Base-by-base conservation (phyloP, 2,113 vertebrate genomes). In the Abramis brama region DNA sequence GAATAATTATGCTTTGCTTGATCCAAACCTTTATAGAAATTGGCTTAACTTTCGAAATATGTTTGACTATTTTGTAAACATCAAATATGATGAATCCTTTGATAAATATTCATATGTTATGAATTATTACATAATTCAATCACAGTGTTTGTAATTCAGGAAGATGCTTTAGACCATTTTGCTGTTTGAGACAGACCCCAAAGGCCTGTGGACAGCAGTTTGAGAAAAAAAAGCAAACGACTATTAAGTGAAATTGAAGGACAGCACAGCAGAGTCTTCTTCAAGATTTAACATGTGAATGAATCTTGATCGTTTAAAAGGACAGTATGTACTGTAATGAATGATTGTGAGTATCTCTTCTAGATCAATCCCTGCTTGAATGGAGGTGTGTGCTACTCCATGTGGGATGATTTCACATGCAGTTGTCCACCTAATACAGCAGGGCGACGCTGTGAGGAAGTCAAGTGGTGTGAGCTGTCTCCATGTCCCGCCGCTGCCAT, bases 321-420 rank as follows among this genome's bases (percentile, higher is more conserved):
- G 66, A 36, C 7, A 21, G 1, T 36, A 39, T 23, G 17, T 39
- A 21, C 66, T 5, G 17, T 36, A 19, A 39, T 36, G 33, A 85
- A n/a, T 33, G 52, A 50, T 78, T 66, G 17, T 66, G 25, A 25
- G 11, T 50, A 25, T 81, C 13, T 77, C 66, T 19, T 86, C 5
- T 89, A 98, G 97, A 93, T 90, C 25, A 96, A 94, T 87, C 96
- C 96, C 11, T 98, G 98, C 91, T 94, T 94, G 82, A 96, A 97
- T 0, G 95, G 96, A 21, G 97, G 97, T 3, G 79, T 94, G 87
- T 99, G 97, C 92, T 96, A 92, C 90, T 94, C 96, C 6, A 90
- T 91, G 87, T 97, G 96, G 97, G 96, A 97, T 36, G 96, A 97
- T 91, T 97, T 97, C 92, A 94, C 91, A 55, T 99, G 98, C 88